Conservation (phyloP, 2,888 invertebrate species). For the Dichetophora obliterata region DNA sequence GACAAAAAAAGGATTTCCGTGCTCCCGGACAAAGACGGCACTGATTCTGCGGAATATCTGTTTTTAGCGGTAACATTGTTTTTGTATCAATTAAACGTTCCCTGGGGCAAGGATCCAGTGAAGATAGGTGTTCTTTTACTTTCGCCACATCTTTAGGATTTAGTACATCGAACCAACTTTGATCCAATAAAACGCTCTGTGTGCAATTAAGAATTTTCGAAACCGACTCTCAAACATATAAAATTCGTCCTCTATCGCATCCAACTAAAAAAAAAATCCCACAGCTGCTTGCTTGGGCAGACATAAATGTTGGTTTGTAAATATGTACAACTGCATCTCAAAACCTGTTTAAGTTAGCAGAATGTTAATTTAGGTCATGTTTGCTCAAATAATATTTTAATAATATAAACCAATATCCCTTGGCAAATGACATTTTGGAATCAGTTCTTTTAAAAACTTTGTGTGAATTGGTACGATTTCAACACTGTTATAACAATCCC, state of each 20-base stretch:
- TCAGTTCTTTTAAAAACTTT: no score
- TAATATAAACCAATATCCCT: no score
- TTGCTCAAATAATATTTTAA: no score
- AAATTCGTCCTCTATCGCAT: slow-evolving; percentile 90
- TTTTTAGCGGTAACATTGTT: slow-evolving; percentile 92
- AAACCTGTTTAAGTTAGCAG: no score
- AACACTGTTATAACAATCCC: no score
- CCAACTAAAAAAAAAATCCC: slow-evolving; percentile 91
- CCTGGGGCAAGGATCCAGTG: slow-evolving; percentile 88
- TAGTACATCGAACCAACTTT: slow-evolving; percentile 93
- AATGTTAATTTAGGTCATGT: no score
- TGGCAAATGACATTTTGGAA: no score
- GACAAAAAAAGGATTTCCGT: slow-evolving; percentile 91
- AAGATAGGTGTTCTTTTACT: slow-evolving; percentile 94
- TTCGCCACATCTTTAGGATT: slow-evolving; percentile 96
- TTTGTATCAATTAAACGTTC: slow-evolving; percentile 93
- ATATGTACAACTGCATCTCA: no score
- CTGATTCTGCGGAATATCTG: slow-evolving; percentile 83
- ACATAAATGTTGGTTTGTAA: slow-evolving; percentile 84
- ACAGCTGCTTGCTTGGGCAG: slow-evolving; percentile 90
- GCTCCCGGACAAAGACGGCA: slow-evolving; percentile 89
- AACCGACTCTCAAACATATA: slow-evolving; percentile 92
- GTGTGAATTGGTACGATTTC: no score
- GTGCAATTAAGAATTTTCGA: slow-evolving; percentile 84
- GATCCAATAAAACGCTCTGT: slow-evolving; percentile 88